Evolutionary conservation across 2,888 invertebrate species (phyloP).

Genomic region (Drosophila fulvimacula): DNA sequence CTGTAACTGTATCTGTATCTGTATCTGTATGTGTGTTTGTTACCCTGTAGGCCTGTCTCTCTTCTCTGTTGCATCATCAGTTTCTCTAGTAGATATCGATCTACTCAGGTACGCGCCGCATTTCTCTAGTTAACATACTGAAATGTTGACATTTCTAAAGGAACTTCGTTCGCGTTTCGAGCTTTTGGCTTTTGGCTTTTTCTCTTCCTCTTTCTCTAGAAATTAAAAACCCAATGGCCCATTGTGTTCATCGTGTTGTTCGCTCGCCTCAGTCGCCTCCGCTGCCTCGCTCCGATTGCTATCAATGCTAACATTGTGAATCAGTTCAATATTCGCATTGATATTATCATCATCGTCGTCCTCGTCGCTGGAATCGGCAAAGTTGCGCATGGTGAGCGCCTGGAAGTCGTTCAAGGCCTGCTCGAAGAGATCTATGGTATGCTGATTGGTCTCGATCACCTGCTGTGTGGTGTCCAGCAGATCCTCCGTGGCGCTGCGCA

Average conservation of each 20-base stretch:
- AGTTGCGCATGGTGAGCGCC: slow-evolving; percentile 82
- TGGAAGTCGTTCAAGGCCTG: slow-evolving; percentile 84
- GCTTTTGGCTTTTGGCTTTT: slow-evolving; percentile 38
- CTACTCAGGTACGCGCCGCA: slow-evolving; percentile 74
- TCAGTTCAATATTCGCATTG: background rate
- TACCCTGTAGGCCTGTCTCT: slow-evolving; percentile 55
- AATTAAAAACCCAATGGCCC: slow-evolving; percentile 44
- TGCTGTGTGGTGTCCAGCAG: slow-evolving; percentile 82
- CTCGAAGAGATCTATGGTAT: slow-evolving; percentile 84
- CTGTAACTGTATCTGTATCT: too few relatives aligned
- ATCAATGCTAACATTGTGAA: background rate
- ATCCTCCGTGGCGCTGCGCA: slow-evolving; percentile 82
- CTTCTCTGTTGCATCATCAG: slow-evolving; percentile 43
- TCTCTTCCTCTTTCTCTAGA: too few relatives aligned
- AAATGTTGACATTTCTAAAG: slow-evolving; percentile 57
- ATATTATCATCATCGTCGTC: slow-evolving; percentile 69
- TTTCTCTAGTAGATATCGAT: slow-evolving; percentile 45
- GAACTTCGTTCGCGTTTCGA: slow-evolving; percentile 63
- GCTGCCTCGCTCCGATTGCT: slow-evolving; percentile 22
- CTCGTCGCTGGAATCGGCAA: slow-evolving; percentile 82
- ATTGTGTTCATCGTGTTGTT: slow-evolving; percentile 30
- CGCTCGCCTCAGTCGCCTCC: slow-evolving; percentile 60
- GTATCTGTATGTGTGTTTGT: slow-evolving; percentile 15
- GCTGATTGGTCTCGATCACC: slow-evolving; percentile 82
- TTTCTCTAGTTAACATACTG: slow-evolving; percentile 75